A percentile compares a stretch with the other conserved stretches of the same genome.
These are phyloP conservation scores for Cottoperca gobio DNA, from an alignment of 2,797 vertebrate genomes.

Conservation along the genomic window DNA sequence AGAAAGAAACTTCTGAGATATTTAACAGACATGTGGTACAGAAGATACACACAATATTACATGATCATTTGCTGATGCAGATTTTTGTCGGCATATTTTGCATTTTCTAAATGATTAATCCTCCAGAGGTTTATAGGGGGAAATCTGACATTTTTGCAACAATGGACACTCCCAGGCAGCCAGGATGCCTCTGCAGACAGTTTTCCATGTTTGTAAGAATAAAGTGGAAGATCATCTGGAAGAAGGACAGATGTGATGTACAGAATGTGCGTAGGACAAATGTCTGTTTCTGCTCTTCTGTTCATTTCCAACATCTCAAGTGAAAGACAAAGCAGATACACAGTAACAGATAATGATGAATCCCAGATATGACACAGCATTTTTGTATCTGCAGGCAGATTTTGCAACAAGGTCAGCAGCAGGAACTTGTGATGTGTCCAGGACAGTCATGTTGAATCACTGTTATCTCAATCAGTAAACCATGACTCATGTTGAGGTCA, in stretches of 20 bases:
- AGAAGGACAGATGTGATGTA: conserved; percentile 10
- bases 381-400: background rate
- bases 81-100: background rate
- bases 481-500: conserved; percentile 43
- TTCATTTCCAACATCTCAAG: background rate
- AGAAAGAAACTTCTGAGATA: background rate
- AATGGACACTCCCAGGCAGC: background rate
- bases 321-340: background rate
- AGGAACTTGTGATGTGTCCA: conserved; percentile 3
- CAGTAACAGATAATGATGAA: background rate
- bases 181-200: background rate
- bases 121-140: background rate
- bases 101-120: conserved; percentile 1
- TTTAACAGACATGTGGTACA: background rate
- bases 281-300: background rate
- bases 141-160: background rate
- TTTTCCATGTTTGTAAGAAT: background rate
- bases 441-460: conserved; percentile 62
- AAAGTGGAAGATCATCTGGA: background rate
- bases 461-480: conserved; percentile 10
- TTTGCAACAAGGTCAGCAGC: conserved; percentile 27
- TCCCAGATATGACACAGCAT: background rate
- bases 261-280: background rate
- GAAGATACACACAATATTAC: background rate
- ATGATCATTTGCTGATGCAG: conserved; percentile 1